Base-by-base conservation (phyloP, 2,113 vertebrate species). In the Elephantulus edwardii region DNA sequence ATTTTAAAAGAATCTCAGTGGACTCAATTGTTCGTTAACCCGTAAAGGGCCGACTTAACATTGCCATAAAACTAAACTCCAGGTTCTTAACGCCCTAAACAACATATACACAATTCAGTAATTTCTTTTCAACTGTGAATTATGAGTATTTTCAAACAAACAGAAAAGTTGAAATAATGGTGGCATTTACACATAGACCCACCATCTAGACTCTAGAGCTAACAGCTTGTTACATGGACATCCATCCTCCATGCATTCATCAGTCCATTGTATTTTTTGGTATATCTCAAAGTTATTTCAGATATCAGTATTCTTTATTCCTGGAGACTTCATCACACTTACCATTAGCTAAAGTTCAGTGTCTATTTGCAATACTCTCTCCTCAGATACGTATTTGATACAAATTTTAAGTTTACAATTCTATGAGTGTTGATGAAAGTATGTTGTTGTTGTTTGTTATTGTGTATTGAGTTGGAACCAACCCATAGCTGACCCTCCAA, bases 311-410 rank as follows among this genome's bases (percentile, higher is more conserved):
- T 35, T 22, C 11, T 80, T 84, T 28, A 74, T 20, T 62, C 38
- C 46, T 86, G 89, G 95, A 81, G 7, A 62, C 24, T 68, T 91
- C 28, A 62, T 56, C 86, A 74, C 0, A 2, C 30, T 83, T 90
- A 72, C 68, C 46, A 80, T 86, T 83, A 95, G 93, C 72, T 68
- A 75, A 62, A 86, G 50, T 46, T 90, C 68, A 86, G 58, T 6
- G 44, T 56, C 94, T 92, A 79, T 78, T 91, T 92, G 78, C 10
- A 77, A 54, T 50, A 60, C 4, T 62, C 83, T 93, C 79, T 52
- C 17, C 38, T 64, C 71, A 28, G 62, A 62, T 68, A 24, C 88
- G 92, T 84, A 89, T 94, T 60, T 82, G 77, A n/a, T 33, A 81
- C 86, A 74, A 87, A 74, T 91, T 88, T 83, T 80, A 95, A 89